Percentiles rank a stretch among this genome's conserved stretches.
These are phyloP conservation scores for Vesta saturnalis DNA, from an alignment of 2,888 invertebrate genomes.

Conservation along the genomic window DNA sequence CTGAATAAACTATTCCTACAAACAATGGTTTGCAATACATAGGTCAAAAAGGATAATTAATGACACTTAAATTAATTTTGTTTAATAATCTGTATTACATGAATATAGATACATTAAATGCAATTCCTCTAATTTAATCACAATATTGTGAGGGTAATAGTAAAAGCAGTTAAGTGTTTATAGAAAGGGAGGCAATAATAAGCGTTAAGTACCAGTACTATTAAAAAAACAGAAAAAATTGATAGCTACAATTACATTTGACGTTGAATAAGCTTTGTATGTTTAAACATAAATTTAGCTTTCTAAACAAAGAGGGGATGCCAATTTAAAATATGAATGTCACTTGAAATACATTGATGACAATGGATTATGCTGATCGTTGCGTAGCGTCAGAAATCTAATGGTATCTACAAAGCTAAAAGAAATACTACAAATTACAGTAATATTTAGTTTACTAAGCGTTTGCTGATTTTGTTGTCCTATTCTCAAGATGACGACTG, in stretches of 20 bases:
- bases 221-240: neutral
- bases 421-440: neutral
- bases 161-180: neutral
- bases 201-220: neutral
- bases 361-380: neutral
- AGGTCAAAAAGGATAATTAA: no score
- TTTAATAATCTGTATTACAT: no score
- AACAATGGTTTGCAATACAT: no score
- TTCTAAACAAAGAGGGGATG: neutral
- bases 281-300: neutral
- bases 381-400: no score
- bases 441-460: no score
- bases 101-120: neutral
- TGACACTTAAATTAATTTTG: no score
- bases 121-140: neutral
- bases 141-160: neutral
- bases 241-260: neutral
- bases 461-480: no score
- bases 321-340: neutral
- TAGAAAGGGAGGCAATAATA: neutral
- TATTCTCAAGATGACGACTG: no score
- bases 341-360: conserved; percentile 23
- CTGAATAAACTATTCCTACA: no score
- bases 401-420: neutral
- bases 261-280: conserved; percentile 2